Evolutionary conservation across 2,888 invertebrate species (phyloP).

Genomic region (Himalopsyche anomala): DNA sequence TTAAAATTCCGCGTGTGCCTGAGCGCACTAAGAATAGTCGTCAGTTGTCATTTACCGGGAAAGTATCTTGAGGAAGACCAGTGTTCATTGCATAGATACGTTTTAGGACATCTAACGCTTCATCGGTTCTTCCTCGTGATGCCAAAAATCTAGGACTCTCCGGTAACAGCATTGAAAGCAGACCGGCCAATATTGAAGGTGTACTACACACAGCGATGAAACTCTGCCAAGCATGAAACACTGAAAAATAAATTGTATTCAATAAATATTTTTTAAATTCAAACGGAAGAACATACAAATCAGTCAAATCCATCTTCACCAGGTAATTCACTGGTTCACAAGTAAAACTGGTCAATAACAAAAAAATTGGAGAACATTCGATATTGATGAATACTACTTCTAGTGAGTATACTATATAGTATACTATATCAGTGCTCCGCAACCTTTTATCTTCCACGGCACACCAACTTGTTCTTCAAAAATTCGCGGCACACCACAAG

Average conservation of each 20-base stretch:
- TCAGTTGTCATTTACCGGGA: constrained; percentile 77
- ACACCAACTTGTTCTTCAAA: neutral
- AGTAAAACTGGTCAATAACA: too few relatives aligned
- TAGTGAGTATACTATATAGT: too few relatives aligned
- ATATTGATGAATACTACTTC: too few relatives aligned
- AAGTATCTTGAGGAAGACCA: constrained; percentile 78
- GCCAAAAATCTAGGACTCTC: constrained; percentile 89
- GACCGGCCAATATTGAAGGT: constrained; percentile 69
- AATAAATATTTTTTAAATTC: neutral
- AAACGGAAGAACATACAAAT: too few relatives aligned
- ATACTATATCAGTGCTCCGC: constrained; percentile 7
- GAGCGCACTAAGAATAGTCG: too few relatives aligned
- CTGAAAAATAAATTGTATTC: constrained; percentile 68
- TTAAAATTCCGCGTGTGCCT: neutral
- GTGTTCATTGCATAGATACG: constrained; percentile 82
- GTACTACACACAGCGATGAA: constrained; percentile 74
- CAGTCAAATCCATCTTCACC: too few relatives aligned
- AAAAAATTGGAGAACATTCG: too few relatives aligned
- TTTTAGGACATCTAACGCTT: constrained; percentile 80
- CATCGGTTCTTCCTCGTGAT: constrained; percentile 80
- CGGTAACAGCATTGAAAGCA: constrained; percentile 83
- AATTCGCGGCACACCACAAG: too few relatives aligned
- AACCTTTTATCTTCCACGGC: neutral
- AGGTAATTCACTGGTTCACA: too few relatives aligned
- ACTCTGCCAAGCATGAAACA: constrained; percentile 79